These are phyloP conservation scores for Stenolophus ochropezus DNA, from an alignment of 2,888 invertebrate species.

Conservation along the genomic window DNA sequence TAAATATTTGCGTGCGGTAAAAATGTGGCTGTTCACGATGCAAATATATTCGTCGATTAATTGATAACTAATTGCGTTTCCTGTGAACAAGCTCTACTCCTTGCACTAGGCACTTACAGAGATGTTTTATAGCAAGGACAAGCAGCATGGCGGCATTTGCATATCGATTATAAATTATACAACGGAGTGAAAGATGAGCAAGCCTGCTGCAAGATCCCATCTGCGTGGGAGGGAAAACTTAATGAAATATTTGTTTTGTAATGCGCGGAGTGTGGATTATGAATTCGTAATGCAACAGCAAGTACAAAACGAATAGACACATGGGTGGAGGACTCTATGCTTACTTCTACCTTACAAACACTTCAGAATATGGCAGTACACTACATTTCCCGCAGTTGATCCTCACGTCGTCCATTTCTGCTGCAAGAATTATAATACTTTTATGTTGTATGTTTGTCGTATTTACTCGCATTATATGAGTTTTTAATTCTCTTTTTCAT, in stretches of 20 bases:
- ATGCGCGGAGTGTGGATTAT: neutral
- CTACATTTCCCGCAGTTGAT: too few species aligned
- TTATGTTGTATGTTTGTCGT: too few species aligned
- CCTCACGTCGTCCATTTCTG: too few species aligned
- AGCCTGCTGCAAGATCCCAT: neutral
- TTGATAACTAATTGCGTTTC: slow-evolving; percentile 59
- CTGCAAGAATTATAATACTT: too few species aligned
- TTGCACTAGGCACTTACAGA: slow-evolving; percentile 20
- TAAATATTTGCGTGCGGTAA: neutral
- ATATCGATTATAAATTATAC: slow-evolving; percentile 56
- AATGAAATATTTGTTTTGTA: slow-evolving; percentile 6
- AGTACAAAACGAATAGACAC: too few species aligned
- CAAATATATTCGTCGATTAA: slow-evolving; percentile 57
- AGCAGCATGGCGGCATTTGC: slow-evolving; percentile 41
- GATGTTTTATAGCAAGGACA: slow-evolving; percentile 55
- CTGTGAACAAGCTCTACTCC: neutral
- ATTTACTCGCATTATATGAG: too few species aligned
- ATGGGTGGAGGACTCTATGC: too few species aligned
- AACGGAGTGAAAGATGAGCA: slow-evolving; percentile 42
- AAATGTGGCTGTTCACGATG: slow-evolving; percentile 3
- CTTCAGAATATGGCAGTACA: too few species aligned
- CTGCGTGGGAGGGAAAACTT: neutral
- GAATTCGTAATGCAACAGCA: neutral
- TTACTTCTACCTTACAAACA: too few species aligned
- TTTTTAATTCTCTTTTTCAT: too few species aligned